Base-by-base conservation (phyloP, 2,888 invertebrate species). In the Baccha elongata region DNA sequence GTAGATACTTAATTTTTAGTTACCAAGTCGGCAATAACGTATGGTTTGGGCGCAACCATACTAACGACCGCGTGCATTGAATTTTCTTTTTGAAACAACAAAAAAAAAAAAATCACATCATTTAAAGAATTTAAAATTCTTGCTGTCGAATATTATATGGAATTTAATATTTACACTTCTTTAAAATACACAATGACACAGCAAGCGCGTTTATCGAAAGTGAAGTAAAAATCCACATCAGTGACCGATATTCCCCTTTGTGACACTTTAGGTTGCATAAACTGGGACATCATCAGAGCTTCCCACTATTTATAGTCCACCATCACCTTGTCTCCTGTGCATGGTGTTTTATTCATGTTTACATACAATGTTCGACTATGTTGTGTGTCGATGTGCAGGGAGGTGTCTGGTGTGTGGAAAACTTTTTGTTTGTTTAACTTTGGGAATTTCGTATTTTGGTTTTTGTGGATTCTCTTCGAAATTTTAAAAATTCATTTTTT, bases 401-500 rank as follows among this genome's bases (percentile, higher is more conserved):
- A 8, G 64, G 75, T 71, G 71, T 69, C 46, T 52, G 60, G 26
- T 42, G 75, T 55, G 8, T 60, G 26, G 44, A 17, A 29, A 23
- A 44, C 44, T 44, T 29, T 71, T 76, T 58, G 76, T 81, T 81
- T 81, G 76, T 76, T 81, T 76, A 81, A 81, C 81, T 81, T 81
- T 81, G 71, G 62, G 71, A 40, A 76, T 65, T 81, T 75, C 32
- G 29, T 32, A 60, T 75, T 76, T 71, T 48, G 62, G 71, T 72
- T 75, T 72, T 71, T 81, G 71, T 71, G 81, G 71, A 67, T 71
- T 65, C 40, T 15, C 37, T 17, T n/a, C 13, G 11, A 67, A 55
- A 46, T n/a, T n/a, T n/a, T n/a, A 32, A 52, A 64, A 48, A 65
- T 29, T n/a, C 19, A 17, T 21, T 13, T 13, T 62, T 35, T 58